Percentiles rank a stretch among this genome's conserved stretches.
Evolutionary conservation across 2,113 vertebrate genomes (phyloP).

Genomic region (Uria aalge): DNA sequence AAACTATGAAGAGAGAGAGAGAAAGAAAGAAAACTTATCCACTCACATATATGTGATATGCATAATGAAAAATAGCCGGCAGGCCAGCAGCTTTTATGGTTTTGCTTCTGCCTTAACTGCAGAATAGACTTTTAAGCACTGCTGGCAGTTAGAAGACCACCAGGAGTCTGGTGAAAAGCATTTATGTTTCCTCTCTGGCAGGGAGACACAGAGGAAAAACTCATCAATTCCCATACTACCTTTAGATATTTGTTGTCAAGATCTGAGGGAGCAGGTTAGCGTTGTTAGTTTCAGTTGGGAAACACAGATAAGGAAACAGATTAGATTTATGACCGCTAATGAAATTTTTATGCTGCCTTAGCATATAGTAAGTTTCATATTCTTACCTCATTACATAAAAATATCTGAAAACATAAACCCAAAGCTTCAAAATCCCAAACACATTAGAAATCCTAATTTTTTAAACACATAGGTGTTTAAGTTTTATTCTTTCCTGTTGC

Average conservation of each 20-base stretch:
- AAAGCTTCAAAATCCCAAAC: not conserved
- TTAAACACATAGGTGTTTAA: not conserved
- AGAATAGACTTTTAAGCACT: not conserved
- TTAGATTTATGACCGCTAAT: not conserved
- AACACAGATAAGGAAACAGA: not conserved
- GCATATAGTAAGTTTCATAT: not conserved
- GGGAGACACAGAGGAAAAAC: not conserved
- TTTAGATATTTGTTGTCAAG: not conserved
- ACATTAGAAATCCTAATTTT: not conserved
- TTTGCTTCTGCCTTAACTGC: not conserved
- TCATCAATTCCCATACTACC: not conserved
- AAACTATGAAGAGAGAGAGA: not conserved
- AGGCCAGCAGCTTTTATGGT: not conserved
- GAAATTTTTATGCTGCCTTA: not conserved
- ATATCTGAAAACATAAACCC: not conserved
- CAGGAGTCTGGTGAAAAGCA: not conserved
- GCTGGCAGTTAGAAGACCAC: not conserved
- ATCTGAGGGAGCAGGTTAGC: not conserved
- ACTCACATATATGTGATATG: not conserved
- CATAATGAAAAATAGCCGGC: not conserved
- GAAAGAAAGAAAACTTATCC: not conserved
- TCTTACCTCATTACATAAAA: not conserved
- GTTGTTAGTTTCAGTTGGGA: not conserved
- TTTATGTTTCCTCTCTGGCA: not conserved
- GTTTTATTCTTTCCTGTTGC: not conserved